Conservation (phyloP, 1,140 invertebrate genomes). For the Danaus melanippus region DNA sequence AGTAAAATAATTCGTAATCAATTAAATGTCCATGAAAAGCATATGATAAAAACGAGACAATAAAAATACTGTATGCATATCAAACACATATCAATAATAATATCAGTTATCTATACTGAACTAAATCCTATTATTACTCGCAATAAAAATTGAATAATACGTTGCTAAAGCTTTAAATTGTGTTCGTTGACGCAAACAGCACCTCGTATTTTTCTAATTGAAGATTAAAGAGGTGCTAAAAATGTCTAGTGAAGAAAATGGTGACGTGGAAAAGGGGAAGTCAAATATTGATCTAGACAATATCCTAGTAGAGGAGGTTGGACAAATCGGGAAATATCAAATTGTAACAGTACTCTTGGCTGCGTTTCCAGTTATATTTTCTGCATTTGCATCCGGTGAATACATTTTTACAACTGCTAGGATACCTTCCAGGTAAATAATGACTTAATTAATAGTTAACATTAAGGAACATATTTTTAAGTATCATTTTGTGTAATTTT, state of each 20-base stretch:
- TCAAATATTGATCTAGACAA: constrained; percentile 41
- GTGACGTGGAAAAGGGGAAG: constrained; percentile 13
- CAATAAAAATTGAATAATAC: no score
- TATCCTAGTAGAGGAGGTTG: constrained; percentile 47
- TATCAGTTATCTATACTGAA: no score
- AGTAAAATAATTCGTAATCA: no score
- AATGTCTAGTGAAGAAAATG: constrained; percentile 21
- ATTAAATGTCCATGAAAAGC: no score
- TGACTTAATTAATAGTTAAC: neutral
- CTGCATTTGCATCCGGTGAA: constrained; percentile 49
- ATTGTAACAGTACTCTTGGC: constrained; percentile 41
- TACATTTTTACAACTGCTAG: constrained; percentile 57
- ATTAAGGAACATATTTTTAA: no score
- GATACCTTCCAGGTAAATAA: constrained; percentile 45
- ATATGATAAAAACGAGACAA: neutral
- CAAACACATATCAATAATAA: neutral
- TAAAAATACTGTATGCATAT: constrained; percentile 1
- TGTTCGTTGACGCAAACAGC: no score
- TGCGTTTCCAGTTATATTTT: constrained; percentile 50
- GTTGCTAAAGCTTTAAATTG: no score
- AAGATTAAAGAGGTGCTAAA: constrained; percentile 6
- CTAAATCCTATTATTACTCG: no score
- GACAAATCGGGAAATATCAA: constrained; percentile 51
- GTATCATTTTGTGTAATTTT: no score
- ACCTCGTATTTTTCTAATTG: neutral